phyloP scores from a whole-genome alignment of 2,888 invertebrate genomes.

The Lasioglossum leucozonium region DNA sequence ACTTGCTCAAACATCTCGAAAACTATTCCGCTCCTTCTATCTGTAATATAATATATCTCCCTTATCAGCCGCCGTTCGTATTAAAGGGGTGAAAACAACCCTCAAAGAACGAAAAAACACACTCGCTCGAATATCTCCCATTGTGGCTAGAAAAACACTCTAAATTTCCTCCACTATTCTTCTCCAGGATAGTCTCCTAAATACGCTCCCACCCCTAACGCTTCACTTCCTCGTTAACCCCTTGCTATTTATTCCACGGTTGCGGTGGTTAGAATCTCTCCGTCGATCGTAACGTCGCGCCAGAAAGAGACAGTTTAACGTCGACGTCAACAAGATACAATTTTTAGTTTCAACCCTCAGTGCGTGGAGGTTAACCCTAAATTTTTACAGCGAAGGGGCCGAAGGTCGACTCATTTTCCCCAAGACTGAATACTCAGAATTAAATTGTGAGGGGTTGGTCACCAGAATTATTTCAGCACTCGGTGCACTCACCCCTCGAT shows the following conservation, averaged over 20 bases:
- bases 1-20: neutral
- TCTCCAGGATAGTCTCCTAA: neutral
- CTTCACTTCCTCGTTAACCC: neutral
- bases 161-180: neutral
- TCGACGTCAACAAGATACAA: neutral
- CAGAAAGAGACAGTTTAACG: neutral
- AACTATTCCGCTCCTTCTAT: neutral
- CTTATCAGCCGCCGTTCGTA: neutral
- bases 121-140: neutral
- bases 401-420: too few species aligned
- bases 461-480: too few species aligned
- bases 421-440: too few species aligned
- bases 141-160: neutral
- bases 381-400: neutral
- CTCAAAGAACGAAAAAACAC: neutral
- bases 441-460: too few species aligned
- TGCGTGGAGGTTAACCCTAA: neutral
- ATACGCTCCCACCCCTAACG: neutral
- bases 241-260: neutral
- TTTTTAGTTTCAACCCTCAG: neutral
- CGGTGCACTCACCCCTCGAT: too few species aligned
- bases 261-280: neutral
- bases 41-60: neutral
- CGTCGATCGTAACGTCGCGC: neutral
- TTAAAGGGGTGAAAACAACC: slow-evolving; percentile 4